A percentile compares a stretch with the other conserved stretches of the same genome.
phyloP scores from a whole-genome alignment of 2,797 vertebrate species.

The Ciconia nigra region DNA sequence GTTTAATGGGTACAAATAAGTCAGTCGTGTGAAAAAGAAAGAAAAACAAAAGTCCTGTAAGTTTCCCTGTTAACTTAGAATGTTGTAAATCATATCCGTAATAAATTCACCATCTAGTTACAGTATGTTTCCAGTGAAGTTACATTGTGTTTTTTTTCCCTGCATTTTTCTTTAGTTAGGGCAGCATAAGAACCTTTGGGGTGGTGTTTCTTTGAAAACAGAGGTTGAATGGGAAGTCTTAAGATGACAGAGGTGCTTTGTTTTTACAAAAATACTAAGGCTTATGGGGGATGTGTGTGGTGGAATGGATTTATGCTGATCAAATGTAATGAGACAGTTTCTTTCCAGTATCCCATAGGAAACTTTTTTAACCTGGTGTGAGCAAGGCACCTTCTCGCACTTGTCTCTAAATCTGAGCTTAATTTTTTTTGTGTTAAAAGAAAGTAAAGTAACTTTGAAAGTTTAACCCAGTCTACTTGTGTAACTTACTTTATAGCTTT shows the following conservation, averaged over 20 bases:
- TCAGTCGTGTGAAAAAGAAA: accelerated
- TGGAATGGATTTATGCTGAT: neutral
- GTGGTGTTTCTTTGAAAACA: neutral
- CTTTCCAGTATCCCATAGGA: neutral
- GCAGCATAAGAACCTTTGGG: neutral
- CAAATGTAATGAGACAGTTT: neutral
- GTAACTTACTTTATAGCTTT: neutral
- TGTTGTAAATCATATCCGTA: accelerated
- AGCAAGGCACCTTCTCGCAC: accelerated
- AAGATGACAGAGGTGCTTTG: neutral
- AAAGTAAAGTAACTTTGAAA: neutral
- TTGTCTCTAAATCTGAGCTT: neutral
- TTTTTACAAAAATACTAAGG: accelerated
- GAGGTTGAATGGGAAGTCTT: neutral
- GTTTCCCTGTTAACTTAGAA: accelerated
- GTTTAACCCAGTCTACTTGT: neutral
- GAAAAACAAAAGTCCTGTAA: accelerated
- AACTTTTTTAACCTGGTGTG: neutral
- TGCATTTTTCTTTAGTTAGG: accelerated
- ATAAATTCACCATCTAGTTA: neutral
- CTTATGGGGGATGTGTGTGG: neutral
- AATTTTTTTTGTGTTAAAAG: neutral
- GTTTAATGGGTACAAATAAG: accelerated
- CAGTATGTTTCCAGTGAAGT: accelerated
- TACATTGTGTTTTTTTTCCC: accelerated